A percentile compares a stretch with the other conserved stretches of the same genome.
These are phyloP conservation scores for Halyomorpha halys DNA, from an alignment of 1,140 invertebrate species.

Conservation along the genomic window DNA sequence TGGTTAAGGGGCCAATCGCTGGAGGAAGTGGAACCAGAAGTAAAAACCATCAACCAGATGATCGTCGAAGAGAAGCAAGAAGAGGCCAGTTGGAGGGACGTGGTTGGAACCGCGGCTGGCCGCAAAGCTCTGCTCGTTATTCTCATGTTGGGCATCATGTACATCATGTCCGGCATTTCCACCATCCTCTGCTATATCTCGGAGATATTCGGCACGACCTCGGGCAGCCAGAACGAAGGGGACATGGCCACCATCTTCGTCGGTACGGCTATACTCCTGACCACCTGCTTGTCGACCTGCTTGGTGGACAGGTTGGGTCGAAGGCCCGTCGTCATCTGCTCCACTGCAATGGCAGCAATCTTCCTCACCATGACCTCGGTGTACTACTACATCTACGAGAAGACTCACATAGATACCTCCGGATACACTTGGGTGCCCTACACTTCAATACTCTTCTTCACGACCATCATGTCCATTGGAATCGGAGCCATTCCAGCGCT, in stretches of 20 bases:
- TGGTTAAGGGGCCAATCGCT: neutral
- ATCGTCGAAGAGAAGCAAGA: constrained; percentile 1
- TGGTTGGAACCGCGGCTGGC: constrained; percentile 27
- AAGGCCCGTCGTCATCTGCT: constrained; percentile 43
- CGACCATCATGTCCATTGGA: constrained; percentile 11
- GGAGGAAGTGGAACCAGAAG: constrained; percentile 1
- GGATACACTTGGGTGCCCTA: constrained; percentile 14
- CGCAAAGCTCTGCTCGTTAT: constrained; percentile 30
- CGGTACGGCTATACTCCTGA: constrained; percentile 33
- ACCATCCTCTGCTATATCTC: constrained; percentile 30
- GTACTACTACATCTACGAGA: constrained; percentile 22
- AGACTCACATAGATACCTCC: neutral
- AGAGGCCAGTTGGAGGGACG: constrained; percentile 25
- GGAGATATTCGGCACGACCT: constrained; percentile 27
- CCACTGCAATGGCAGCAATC: constrained; percentile 28
- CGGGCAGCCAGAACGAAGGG: neutral
- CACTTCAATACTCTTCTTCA: neutral
- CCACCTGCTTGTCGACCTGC: constrained; percentile 37
- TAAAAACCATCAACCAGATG: constrained; percentile 1
- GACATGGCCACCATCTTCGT: constrained; percentile 29
- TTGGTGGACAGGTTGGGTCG: constrained; percentile 41
- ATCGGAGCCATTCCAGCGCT: constrained; percentile 27
- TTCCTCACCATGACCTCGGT: constrained; percentile 20
- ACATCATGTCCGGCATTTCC: constrained; percentile 30
- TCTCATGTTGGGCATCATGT: constrained; percentile 27